phyloP scores from a whole-genome alignment of 2,888 invertebrate genomes.

The Drosophila dives region DNA sequence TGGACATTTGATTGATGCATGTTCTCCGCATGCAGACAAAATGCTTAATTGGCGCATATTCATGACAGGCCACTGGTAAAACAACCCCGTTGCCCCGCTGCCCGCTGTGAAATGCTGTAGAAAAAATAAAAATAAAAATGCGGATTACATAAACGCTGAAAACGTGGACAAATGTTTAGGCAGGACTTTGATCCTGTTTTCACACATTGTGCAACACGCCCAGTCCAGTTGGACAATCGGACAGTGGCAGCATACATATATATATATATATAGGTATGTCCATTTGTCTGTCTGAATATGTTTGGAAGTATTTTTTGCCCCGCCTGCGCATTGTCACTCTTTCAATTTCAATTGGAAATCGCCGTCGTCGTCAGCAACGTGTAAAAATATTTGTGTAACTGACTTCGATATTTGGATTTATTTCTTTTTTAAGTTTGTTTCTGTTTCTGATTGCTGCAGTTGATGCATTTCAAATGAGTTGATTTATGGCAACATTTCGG shows the following conservation, averaged over 20 bases:
- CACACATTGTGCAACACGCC: constrained; percentile 77
- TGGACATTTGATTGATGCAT: constrained; percentile 76
- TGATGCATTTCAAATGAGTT: constrained; percentile 82
- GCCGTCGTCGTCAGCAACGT: constrained; percentile 58
- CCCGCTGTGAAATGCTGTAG: background rate
- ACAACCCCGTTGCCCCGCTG: background rate
- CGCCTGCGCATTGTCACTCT: constrained; percentile 73
- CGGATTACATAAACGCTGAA: constrained; percentile 72
- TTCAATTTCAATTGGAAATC: constrained; percentile 69
- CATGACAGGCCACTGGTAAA: constrained; percentile 51
- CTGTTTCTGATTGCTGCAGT: constrained; percentile 80
- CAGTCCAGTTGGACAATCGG: constrained; percentile 24
- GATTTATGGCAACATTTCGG: constrained; percentile 78
- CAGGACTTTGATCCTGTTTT: constrained; percentile 77
- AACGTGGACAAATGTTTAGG: constrained; percentile 72
- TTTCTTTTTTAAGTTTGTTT: constrained; percentile 62
- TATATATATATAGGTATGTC: background rate
- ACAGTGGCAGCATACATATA: constrained; percentile 16
- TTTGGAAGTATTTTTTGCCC: constrained; percentile 42
- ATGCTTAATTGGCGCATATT: constrained; percentile 77
- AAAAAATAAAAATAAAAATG: constrained; percentile 28
- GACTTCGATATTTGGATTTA: constrained; percentile 63
- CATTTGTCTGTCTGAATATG: constrained; percentile 24
- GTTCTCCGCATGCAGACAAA: constrained; percentile 70
- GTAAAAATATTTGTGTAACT: constrained; percentile 78